phyloP scores from a whole-genome alignment of 2,888 invertebrate genomes.

The Thereva unica region DNA sequence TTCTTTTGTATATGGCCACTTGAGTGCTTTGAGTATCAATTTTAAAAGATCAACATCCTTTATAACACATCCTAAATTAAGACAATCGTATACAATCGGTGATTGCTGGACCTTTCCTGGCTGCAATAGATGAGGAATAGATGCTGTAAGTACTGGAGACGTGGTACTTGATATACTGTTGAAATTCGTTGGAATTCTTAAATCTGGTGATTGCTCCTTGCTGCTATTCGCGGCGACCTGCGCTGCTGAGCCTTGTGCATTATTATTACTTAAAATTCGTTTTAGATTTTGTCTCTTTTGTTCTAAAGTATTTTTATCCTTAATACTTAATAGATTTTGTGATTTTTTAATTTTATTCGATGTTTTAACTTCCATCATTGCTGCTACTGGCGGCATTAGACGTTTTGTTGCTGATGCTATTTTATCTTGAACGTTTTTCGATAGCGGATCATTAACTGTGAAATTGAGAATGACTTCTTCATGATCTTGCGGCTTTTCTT shows the following conservation, averaged over 20 bases:
- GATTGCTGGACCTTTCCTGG: constrained; percentile 27
- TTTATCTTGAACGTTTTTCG: constrained; percentile 46
- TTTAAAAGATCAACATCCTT: constrained; percentile 55
- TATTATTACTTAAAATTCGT: constrained; percentile 48
- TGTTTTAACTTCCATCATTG: constrained; percentile 35
- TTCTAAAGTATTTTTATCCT: constrained; percentile 34
- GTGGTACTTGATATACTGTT: not conserved
- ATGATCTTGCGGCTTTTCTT: not conserved
- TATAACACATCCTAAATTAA: constrained; percentile 55
- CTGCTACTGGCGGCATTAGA: constrained; percentile 31
- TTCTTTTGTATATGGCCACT: constrained; percentile 53
- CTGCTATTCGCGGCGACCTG: not conserved
- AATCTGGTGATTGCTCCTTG: not conserved
- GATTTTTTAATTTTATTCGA: constrained; percentile 31
- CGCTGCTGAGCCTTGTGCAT: constrained; percentile 6
- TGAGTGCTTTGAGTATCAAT: constrained; percentile 56
- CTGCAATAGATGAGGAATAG: constrained; percentile 38
- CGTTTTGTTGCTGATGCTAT: constrained; percentile 44
- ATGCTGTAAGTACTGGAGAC: constrained; percentile 14
- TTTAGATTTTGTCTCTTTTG: constrained; percentile 53
- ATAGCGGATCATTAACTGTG: constrained; percentile 47
- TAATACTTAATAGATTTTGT: constrained; percentile 44
- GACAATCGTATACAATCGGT: constrained; percentile 45
- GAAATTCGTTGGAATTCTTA: not conserved
- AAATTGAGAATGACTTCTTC: constrained; percentile 45